These are phyloP conservation scores for Periparus ater DNA, from an alignment of 2,797 vertebrate genomes.

Conservation along the genomic window DNA sequence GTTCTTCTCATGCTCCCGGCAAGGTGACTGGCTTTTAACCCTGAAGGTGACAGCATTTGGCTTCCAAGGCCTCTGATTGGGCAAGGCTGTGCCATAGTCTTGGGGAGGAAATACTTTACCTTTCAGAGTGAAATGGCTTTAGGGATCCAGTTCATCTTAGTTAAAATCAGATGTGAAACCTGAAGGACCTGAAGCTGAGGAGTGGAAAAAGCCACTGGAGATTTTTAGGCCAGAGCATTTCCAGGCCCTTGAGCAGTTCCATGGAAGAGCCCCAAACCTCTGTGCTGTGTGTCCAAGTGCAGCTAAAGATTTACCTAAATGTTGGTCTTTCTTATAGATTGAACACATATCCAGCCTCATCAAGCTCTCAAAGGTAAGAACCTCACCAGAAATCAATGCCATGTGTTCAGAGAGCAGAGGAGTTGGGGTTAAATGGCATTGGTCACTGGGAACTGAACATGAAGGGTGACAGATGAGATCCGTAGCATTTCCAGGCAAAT, in stretches of 20 bases:
- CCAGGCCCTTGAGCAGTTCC: background rate
- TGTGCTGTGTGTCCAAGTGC: background rate
- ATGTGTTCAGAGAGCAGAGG: background rate
- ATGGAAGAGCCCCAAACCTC: background rate
- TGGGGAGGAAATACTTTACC: background rate
- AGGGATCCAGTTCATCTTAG: background rate
- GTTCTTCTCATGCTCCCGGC: fast-evolving
- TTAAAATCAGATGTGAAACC: background rate
- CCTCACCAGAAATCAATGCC: background rate
- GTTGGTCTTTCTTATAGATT: slow-evolving; percentile 82
- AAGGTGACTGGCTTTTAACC: background rate
- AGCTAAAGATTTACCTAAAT: background rate
- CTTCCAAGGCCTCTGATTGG: background rate
- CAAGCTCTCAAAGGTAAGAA: slow-evolving; percentile 93
- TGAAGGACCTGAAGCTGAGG: background rate
- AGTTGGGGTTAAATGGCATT: background rate
- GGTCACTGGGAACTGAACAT: background rate
- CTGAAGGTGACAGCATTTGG: background rate
- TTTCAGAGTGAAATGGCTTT: background rate
- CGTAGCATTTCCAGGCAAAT: background rate
- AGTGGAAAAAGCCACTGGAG: background rate
- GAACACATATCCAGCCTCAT: slow-evolving; percentile 97
- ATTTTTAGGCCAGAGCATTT: background rate
- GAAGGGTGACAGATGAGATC: background rate
- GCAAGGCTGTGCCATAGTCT: background rate